Conservation (phyloP, 2,888 invertebrate genomes). For the Tipula lateralis region DNA sequence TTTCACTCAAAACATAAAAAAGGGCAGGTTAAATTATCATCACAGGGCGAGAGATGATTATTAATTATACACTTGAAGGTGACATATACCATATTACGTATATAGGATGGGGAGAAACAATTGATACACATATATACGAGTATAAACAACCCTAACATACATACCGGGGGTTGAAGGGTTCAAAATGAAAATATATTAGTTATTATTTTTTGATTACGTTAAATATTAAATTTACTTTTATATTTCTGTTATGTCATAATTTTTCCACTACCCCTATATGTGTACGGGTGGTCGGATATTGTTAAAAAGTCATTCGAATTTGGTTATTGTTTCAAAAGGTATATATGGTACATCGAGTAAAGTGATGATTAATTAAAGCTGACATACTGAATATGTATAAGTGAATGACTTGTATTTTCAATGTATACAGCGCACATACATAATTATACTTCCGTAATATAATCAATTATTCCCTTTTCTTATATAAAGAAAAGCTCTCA, state of each 20-base stretch:
- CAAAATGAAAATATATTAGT: not conserved
- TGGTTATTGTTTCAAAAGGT: not conserved
- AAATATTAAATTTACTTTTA: not conserved
- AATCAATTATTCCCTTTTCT: not conserved
- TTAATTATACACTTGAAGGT: slow-evolving; percentile 5
- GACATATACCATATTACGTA: slow-evolving; percentile 14
- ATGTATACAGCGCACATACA: not conserved
- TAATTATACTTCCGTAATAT: not conserved
- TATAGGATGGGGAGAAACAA: not conserved
- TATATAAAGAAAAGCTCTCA: not conserved
- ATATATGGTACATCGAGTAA: not conserved
- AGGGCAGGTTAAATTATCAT: slow-evolving; percentile 1
- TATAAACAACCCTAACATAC: not conserved
- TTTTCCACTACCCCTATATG: not conserved
- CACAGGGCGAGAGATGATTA: not conserved
- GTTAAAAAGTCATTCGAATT: not conserved
- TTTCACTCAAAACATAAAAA: not conserved
- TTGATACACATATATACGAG: not conserved
- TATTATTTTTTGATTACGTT: not conserved
- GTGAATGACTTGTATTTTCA: not conserved
- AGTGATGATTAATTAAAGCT: not conserved
- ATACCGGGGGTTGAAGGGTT: not conserved
- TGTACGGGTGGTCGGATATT: not conserved
- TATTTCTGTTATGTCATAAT: not conserved
- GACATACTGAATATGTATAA: not conserved